phyloP scores from a whole-genome alignment of 2,113 vertebrate genomes.

The Vicugna pacos region DNA sequence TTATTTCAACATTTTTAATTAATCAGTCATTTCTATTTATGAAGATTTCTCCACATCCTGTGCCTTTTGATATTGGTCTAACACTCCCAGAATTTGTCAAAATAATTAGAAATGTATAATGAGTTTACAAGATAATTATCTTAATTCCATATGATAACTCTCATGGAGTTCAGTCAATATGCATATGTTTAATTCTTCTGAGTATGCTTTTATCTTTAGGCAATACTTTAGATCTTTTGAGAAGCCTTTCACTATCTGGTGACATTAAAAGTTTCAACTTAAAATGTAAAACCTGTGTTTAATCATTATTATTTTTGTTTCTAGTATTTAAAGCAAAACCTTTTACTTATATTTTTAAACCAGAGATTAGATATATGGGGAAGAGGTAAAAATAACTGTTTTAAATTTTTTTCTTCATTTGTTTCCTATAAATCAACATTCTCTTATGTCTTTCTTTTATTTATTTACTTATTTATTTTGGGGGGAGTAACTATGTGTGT shows the following conservation, averaged over 20 bases:
- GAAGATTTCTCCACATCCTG: background rate
- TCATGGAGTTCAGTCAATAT: background rate
- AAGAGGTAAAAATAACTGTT: background rate
- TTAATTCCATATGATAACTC: constrained; percentile 41
- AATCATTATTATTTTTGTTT: background rate
- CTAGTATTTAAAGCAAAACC: background rate
- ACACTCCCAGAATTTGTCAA: constrained; percentile 62
- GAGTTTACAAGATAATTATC: constrained; percentile 40
- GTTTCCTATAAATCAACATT: background rate
- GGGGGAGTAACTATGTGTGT: too few species aligned
- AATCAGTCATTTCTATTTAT: constrained; percentile 68
- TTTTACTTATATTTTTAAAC: constrained; percentile 29
- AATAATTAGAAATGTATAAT: constrained; percentile 74
- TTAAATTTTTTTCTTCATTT: background rate
- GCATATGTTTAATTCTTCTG: background rate
- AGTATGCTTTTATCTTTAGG: background rate
- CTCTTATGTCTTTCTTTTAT: background rate
- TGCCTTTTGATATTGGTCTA: constrained; percentile 41
- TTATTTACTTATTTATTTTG: too few species aligned
- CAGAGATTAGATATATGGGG: background rate
- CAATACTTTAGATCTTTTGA: constrained; percentile 39
- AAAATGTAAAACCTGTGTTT: background rate
- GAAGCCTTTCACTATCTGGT: background rate
- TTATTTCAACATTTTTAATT: constrained; percentile 59
- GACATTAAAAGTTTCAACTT: background rate